phyloP scores from a whole-genome alignment of 1,140 invertebrate genomes.

The Lordiphosa clarofinis region DNA sequence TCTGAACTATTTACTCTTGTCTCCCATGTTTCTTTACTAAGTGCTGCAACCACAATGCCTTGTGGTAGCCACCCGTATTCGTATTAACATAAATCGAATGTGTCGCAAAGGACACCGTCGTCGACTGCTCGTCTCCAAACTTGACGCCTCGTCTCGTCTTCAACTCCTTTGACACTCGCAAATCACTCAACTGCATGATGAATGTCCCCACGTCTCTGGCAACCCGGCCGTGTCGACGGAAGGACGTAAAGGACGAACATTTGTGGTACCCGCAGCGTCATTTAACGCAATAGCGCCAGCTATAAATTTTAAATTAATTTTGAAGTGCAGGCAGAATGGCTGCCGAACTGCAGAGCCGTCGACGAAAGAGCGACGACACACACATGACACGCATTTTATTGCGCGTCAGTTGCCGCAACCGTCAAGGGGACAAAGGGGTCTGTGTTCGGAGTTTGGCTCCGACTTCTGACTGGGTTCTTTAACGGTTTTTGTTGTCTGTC shows the following conservation, averaged over 20 bases:
- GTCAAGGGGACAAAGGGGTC: constrained; percentile 40
- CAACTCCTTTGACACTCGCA: constrained; percentile 68
- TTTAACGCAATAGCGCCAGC: constrained; percentile 74
- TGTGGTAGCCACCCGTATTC: constrained; percentile 25
- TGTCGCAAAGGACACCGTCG: constrained; percentile 23
- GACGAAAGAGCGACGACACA: constrained; percentile 16
- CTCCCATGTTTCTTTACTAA: constrained; percentile 4
- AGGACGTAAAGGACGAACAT: constrained; percentile 10
- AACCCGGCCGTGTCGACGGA: neutral
- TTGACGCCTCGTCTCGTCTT: constrained; percentile 2
- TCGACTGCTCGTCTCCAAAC: constrained; percentile 2
- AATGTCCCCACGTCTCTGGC: constrained; percentile 31
- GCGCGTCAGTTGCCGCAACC: constrained; percentile 61
- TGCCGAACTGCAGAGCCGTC: constrained; percentile 6
- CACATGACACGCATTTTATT: constrained; percentile 73
- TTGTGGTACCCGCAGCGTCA: constrained; percentile 44
- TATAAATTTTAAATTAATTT: constrained; percentile 78
- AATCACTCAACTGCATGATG: constrained; percentile 71
- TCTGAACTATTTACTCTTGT: neutral
- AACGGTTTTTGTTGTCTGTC: constrained; percentile 73
- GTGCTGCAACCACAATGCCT: constrained; percentile 36
- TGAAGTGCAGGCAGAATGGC: constrained; percentile 50
- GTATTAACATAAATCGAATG: constrained; percentile 73
- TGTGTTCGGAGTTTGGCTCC: constrained; percentile 21
- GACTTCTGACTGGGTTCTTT: constrained; percentile 48